Evolutionary conservation across 1,140 invertebrate genomes (phyloP), one percentile per base, ranked within the genome.

Genomic region (Eubasilissa regina): DNA sequence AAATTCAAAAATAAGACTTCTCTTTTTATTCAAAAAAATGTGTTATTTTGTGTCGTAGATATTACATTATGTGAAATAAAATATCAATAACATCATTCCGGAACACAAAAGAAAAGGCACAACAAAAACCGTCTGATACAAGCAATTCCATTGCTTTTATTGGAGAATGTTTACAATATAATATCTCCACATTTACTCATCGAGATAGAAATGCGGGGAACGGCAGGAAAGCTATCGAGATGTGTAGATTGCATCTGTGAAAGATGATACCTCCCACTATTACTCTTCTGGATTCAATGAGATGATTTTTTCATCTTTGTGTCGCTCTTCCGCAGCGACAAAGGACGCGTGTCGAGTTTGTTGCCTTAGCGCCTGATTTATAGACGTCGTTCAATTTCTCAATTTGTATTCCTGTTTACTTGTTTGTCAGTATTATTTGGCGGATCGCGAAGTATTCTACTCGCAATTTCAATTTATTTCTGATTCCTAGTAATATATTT

Each of bases 191-290:
- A 11, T 58, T 15, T 58, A 58, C 15, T 13, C 55, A 3, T 12
- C 55, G 55, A 21, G 55, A 15, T 9, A 21, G 17, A 58, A 58
- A 58, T 15, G 55, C 9, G 51, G 7, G 48, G n/a, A 56, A 17
- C 6, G 17, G 4, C 55, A 19, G 55, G 21, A 21, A 58, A 58
- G 17, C 12, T 10, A 15, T 58, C 11, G 55, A 15, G 21, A 58
- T 58, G 60, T 64, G 17, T 15, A 62, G 58, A 62, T 62, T 62
- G 58, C 58, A 62, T 21, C 58, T 62, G 58, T 62, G 60, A 43
- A 64, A 64, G 60, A 64, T 64, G 60, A 64, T 64, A 13, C 60
- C 13, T 35, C 58, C n/a, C n/a, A n/a, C n/a, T n/a, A n/a, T n/a
- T 35, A 21, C 25, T 62, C 58, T 43, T 64, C 25, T 64, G 60